phyloP scores from a whole-genome alignment of 2,113 vertebrate genomes.

The Chaetodon trifascialis region DNA sequence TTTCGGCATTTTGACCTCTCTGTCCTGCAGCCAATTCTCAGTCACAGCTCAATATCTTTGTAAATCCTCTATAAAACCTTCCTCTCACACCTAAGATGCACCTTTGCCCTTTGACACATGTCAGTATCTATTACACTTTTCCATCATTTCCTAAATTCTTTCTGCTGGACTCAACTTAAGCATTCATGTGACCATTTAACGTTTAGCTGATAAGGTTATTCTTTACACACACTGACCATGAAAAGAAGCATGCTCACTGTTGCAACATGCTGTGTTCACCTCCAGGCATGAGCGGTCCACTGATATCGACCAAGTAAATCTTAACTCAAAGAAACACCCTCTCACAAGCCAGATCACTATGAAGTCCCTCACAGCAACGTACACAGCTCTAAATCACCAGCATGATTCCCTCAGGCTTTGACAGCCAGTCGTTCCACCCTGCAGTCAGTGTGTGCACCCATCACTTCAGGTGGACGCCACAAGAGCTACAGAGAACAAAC shows the following conservation, averaged over 20 bases:
- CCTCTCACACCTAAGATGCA: neutral
- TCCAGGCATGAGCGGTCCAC: neutral
- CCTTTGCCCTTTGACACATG: neutral
- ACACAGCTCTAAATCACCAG: conserved; percentile 58
- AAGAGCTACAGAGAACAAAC: conserved; percentile 39
- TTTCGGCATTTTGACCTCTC: conserved; percentile 61
- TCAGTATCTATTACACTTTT: neutral
- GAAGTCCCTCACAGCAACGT: conserved; percentile 42
- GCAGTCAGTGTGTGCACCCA: conserved; percentile 32
- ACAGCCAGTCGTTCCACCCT: conserved; percentile 53
- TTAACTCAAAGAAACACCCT: neutral
- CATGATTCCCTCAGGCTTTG: conserved; percentile 41
- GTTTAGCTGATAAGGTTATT: neutral
- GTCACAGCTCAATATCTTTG: too few relatives aligned
- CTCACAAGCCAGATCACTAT: conserved; percentile 33
- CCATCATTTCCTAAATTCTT: neutral
- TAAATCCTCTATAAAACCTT: neutral
- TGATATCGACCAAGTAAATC: conserved; percentile 18
- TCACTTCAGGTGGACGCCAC: conserved; percentile 13
- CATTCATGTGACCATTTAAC: conserved; percentile 1
- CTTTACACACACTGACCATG: neutral
- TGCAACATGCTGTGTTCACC: conserved; percentile 2
- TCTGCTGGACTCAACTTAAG: too few relatives aligned
- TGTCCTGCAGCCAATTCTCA: too few relatives aligned
- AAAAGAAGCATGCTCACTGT: conserved; percentile 3